Evolutionary conservation across 2,113 vertebrate species (phyloP), one percentile per base, ranked within the genome.

Genomic region (Tyrannus savana): DNA sequence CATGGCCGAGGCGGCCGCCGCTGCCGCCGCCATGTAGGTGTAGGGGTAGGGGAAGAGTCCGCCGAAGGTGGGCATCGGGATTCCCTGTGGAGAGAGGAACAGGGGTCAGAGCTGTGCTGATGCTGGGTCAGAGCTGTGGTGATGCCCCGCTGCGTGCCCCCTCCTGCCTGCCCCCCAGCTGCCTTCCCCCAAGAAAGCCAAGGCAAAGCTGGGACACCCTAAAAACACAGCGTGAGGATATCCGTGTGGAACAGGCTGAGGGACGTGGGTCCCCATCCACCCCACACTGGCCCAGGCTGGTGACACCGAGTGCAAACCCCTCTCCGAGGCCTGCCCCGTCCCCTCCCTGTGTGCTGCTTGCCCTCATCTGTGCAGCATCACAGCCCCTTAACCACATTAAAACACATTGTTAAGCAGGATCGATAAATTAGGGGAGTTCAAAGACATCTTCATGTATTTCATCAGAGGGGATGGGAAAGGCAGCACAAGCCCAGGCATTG

Each of bases 11-110:
- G 99, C 99, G 0, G 99, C 99, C 0, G 99, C 99, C 0, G 99
- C 99, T 0, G 99, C 99, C 0, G 99, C 99, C 1, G 99, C 99
- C 99, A 99, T 99, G 97, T 99, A 99, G 95, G 99, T 99, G 98
- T 99, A 99, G 1, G 99, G 99, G 80, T 99, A 99, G 12, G 99
- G 99, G 96, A 99, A 99, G 58, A 99, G 98, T 92, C 99, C 99
- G 58, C 99, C 99, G 49, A 99, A 99, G 14, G 99, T 98, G 97
- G 99, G 99, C 99, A 99, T 99, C 64, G 99, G 99, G 96, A 99
- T 99, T 98, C 99, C 99, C 99, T 99, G 98, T 0, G 52, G 96
- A 55, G 90, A 89, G 87, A 89, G 77, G 14, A 16, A 12, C 44
- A 27, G 19, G 15, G 4, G 69, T 93, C 84, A 94, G 94, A 44